Base-by-base conservation (phyloP, 1,140 invertebrate species). In the Drosophila orosa region DNA sequence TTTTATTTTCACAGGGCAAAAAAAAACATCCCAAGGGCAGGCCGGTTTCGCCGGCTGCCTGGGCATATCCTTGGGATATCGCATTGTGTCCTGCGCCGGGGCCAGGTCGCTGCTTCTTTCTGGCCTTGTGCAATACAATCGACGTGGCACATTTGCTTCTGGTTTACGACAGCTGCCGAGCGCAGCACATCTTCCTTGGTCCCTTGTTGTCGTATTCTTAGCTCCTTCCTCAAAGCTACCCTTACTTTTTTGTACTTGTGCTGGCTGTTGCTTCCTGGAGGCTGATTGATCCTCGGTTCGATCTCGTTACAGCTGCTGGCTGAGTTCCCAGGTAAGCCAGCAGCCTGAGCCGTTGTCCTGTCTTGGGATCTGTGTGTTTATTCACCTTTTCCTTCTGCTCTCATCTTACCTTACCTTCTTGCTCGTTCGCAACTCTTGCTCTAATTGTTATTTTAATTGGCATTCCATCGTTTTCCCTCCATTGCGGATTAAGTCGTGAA, bases 81-180 rank as follows among this genome's bases (percentile, higher is more conserved):
- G 29, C 61, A 56, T 58, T 61, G 35, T 79, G 67, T 84, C 63
- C 72, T 66, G 44, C 13, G 22, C 44, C 45, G 35, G 42, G 39
- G 39, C 50, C 35, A 22, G 24, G 35, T 31, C 25, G 60, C 52
- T 57, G 37, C 50, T 59, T 65, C n/a, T 54, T 44, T 42, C 79
- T 52, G 78, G 50, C 59, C 56, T 74, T 61, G 60, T 66, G 35
- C 55, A 54, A 35, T 27, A 47, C 57, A 78, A 42, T 50, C 25
- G 48, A 61, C 58, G 47, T 19, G 31, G 33, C 48, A 77, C 67
- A 63, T 80, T 84, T 76, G 71, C 63, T 80, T 79, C 83, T 80
- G 83, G 80, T 89, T 80, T 67, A 80, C 84, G 84, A 80, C 84
- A 89, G 84, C 84, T 89, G 84, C 84, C 74, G 37, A 59, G 39